Evolutionary conservation across 1,140 invertebrate genomes (phyloP), one percentile per base, ranked within the genome.

Genomic region (Chironomus striatipennis): DNA sequence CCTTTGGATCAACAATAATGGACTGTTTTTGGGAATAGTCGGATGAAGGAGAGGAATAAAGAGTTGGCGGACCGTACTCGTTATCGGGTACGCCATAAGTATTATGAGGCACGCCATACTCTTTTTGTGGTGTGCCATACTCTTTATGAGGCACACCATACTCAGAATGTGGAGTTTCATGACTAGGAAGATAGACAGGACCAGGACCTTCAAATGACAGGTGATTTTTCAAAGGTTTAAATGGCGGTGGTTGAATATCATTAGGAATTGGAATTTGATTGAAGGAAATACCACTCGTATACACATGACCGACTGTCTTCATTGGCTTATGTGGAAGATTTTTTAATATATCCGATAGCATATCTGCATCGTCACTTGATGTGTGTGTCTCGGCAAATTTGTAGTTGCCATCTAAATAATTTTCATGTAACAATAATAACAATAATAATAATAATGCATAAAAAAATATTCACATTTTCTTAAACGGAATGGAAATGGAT

Each of bases 271-370:
- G 65, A 70, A 70, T 70, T 20, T 70, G 65, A 70, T 70, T 70
- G 7, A 70, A 70, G 18, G 4, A 18, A 1, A 18, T 15, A 20
- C 65, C 65, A 70, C 20, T n/a, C 47, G 47, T 2, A 57, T 57
- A 57, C n/a, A 10, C 18, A 70, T 18, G n/a, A 18, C 8, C 18
- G 20, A 70, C 20, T 3, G 18, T 20, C 65, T 70, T 70, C 65
- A 70, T 70, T 20, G 65, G 65, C 20, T 70, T 70, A 17, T 70
- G 65, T 20, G 65, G 65, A 20, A 70, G n/a, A 17, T 70, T 70
- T 21, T 70, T 70, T 70, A 70, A 70, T 20, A 70, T 70, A 3
- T 21, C 65, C 65, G 65, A 70, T 18, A 70, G 20, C 65, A 70
- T 10, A 70, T 70, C 65, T 17, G 65, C 18, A 9, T 70, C n/a